phyloP scores from a whole-genome alignment of 2,113 vertebrate genomes.

The Asarcornis scutulata region DNA sequence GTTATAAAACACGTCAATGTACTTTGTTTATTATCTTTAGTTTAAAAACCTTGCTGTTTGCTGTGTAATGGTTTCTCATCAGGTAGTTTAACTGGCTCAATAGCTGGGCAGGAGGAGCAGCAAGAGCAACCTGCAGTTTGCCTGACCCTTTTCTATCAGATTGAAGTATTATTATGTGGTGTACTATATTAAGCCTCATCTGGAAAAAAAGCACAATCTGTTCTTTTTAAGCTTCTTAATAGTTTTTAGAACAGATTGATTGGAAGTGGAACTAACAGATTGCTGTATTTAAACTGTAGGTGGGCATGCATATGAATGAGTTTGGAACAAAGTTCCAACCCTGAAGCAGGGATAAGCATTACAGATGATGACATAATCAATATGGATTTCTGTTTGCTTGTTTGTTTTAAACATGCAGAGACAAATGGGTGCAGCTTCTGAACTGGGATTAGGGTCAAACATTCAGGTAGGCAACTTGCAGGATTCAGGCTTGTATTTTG shows the following conservation, averaged over 20 bases:
- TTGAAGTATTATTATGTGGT: conserved; percentile 31
- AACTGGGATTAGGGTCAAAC: neutral
- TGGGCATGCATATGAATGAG: neutral
- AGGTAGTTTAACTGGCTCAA: neutral
- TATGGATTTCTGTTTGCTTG: neutral
- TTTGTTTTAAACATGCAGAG: neutral
- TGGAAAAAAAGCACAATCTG: conserved; percentile 65
- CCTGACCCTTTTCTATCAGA: conserved; percentile 42
- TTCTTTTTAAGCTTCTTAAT: conserved; percentile 63
- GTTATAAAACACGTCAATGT: neutral
- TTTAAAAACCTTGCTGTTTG: neutral
- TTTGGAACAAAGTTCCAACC: conserved; percentile 25
- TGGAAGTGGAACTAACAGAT: conserved; percentile 42
- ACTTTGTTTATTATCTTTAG: neutral
- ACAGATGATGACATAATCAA: neutral
- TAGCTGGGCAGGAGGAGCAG: neutral
- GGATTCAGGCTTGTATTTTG: neutral
- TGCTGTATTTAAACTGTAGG: conserved; percentile 38
- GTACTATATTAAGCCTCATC: conserved; percentile 44
- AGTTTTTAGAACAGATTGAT: conserved; percentile 46
- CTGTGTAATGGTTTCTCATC: neutral
- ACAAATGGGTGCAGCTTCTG: neutral
- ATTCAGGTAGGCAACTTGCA: neutral
- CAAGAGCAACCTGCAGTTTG: neutral
- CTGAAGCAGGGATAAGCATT: neutral